Evolutionary conservation across 1,140 invertebrate species (phyloP).

Genomic region (Metopolophium dirhodum): DNA sequence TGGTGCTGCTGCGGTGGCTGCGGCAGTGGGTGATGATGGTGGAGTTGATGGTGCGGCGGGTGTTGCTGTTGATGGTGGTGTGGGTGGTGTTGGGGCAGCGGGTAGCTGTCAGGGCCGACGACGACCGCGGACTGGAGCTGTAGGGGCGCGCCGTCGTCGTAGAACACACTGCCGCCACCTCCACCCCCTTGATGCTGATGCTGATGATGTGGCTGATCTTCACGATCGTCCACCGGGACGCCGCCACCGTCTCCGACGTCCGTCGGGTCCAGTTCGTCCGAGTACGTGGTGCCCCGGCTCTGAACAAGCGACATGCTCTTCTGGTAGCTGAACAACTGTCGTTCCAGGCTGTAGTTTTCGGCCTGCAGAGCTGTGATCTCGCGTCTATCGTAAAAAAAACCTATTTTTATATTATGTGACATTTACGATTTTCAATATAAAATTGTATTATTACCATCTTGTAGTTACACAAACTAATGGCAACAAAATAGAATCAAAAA

Average conservation of each 20-base stretch:
- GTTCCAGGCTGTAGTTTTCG: constrained; percentile 85
- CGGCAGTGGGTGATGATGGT: constrained; percentile 14
- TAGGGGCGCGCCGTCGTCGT: not conserved
- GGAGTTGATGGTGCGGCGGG: not conserved
- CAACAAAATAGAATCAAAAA: too few relatives aligned
- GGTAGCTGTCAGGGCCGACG: not conserved
- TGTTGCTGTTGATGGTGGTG: not conserved
- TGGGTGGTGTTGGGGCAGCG: not conserved
- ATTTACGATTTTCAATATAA: not conserved
- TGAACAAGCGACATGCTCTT: constrained; percentile 82
- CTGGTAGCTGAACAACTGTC: constrained; percentile 87
- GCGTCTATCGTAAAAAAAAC: constrained; percentile 66
- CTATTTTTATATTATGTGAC: not conserved
- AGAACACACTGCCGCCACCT: not conserved
- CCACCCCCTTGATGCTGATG: not conserved
- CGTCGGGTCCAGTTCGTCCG: constrained; percentile 65
- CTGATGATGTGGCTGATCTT: not conserved
- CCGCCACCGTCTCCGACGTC: constrained; percentile 61
- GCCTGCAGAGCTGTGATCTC: constrained; percentile 83
- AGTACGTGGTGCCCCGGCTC: constrained; percentile 65
- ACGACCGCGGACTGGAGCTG: not conserved
- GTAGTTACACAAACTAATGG: too few relatives aligned
- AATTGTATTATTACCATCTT: too few relatives aligned
- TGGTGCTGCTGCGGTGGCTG: not conserved
- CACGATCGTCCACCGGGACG: not conserved